These are phyloP conservation scores for Castor canadensis DNA, from an alignment of 2,113 vertebrate genomes.

Conservation along the genomic window DNA sequence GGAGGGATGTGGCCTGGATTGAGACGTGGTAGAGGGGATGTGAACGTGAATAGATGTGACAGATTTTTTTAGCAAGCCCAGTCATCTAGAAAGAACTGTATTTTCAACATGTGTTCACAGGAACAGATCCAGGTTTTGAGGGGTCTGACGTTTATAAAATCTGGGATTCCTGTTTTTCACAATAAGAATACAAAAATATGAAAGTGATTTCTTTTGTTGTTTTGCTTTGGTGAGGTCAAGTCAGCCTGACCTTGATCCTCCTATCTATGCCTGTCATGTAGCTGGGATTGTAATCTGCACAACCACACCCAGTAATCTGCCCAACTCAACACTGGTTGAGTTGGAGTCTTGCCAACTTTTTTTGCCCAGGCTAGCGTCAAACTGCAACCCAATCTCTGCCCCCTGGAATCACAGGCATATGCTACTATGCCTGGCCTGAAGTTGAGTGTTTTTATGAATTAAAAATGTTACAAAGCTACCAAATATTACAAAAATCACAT, in stretches of 20 bases:
- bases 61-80: neutral
- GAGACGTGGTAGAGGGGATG: neutral
- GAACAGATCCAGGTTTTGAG: neutral
- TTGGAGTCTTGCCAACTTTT: too few relatives aligned
- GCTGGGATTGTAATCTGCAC: too few relatives aligned
- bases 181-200: neutral
- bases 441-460: neutral
- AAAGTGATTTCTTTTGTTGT: neutral
- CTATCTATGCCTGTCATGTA: too few relatives aligned
- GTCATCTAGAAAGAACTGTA: neutral
- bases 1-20: neutral
- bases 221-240: too few relatives aligned
- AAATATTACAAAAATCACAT: neutral
- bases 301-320: too few relatives aligned
- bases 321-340: too few relatives aligned
- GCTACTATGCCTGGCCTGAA: neutral
- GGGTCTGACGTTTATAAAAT: neutral
- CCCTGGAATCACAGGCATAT: too few relatives aligned
- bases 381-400: too few relatives aligned
- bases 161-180: neutral
- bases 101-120: neutral
- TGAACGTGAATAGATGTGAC: neutral
- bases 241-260: too few relatives aligned
- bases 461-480: neutral
- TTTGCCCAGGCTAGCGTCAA: too few relatives aligned